phyloP scores from a whole-genome alignment of 2,797 vertebrate genomes.

The Siniperca undulata region DNA sequence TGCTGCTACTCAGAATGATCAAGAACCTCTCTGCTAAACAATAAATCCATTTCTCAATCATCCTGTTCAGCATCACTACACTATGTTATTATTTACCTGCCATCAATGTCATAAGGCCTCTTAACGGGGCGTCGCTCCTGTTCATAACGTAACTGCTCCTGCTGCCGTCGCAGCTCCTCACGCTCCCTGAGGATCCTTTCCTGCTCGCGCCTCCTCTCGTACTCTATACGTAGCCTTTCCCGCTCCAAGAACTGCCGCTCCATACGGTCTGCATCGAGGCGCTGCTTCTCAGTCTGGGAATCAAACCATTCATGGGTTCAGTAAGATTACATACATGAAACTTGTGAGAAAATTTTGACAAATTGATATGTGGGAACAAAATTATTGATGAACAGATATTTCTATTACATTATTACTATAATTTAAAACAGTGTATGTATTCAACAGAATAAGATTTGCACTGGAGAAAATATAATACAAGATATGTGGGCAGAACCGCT shows the following conservation, averaged over 20 bases:
- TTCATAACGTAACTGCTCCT: slow-evolving; percentile 94
- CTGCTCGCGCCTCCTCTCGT: slow-evolving; percentile 93
- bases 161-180: slow-evolving; percentile 93
- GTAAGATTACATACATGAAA: neutral
- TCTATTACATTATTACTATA: neutral
- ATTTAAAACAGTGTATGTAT: neutral
- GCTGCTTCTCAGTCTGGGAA: slow-evolving; percentile 88
- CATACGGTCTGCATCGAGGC: slow-evolving; percentile 92
- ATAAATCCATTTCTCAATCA: neutral
- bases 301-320: neutral
- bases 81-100: slow-evolving; percentile 81
- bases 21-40: neutral
- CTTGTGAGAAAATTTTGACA: neutral
- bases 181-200: slow-evolving; percentile 95
- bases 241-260: slow-evolving; percentile 95
- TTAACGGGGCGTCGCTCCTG: slow-evolving; percentile 90
- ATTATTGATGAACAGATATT: neutral
- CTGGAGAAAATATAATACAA: neutral
- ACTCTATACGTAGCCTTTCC: slow-evolving; percentile 93
- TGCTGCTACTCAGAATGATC: too few relatives aligned
- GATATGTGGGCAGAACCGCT: neutral
- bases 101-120: slow-evolving; percentile 90
- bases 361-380: neutral
- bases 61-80: neutral
- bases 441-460: neutral